Conservation (phyloP, 2,113 vertebrate species). For the Lepidothrix coronata region DNA sequence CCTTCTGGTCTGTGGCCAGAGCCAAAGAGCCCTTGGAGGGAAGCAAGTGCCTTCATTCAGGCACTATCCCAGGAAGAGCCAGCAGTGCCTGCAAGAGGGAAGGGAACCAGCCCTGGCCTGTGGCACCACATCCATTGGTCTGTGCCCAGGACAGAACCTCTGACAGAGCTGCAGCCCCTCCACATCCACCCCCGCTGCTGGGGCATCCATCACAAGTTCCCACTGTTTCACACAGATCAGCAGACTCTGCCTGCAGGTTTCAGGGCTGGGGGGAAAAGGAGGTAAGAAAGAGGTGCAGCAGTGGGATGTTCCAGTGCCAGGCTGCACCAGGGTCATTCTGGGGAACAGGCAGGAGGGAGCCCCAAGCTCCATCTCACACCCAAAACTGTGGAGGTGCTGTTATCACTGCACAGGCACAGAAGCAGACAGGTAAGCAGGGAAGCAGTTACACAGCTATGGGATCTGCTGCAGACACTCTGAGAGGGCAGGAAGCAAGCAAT, state of each 20-base stretch:
- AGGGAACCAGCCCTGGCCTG: neutral
- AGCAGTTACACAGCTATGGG: neutral
- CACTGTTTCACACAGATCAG: rapidly evolving
- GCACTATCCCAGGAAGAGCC: neutral
- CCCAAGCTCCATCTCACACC: neutral
- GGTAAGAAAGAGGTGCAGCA: neutral
- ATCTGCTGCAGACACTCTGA: neutral
- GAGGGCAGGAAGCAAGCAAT: neutral
- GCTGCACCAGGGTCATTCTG: neutral
- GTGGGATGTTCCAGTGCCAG: neutral
- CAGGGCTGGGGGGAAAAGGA: neutral
- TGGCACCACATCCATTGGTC: rapidly evolving
- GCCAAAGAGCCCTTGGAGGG: neutral
- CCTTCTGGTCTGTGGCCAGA: neutral
- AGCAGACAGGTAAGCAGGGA: neutral
- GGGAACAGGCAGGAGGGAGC: neutral
- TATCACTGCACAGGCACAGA: neutral
- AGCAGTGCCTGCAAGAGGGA: rapidly evolving
- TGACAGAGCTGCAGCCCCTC: neutral
- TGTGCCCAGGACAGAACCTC: neutral
- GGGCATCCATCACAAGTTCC: neutral
- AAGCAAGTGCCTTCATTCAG: neutral
- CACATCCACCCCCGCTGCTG: neutral
- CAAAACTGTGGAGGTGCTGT: neutral
- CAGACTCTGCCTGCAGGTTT: neutral